These are phyloP conservation scores for Micromys minutus DNA, from an alignment of 2,113 vertebrate species.

Conservation along the genomic window DNA sequence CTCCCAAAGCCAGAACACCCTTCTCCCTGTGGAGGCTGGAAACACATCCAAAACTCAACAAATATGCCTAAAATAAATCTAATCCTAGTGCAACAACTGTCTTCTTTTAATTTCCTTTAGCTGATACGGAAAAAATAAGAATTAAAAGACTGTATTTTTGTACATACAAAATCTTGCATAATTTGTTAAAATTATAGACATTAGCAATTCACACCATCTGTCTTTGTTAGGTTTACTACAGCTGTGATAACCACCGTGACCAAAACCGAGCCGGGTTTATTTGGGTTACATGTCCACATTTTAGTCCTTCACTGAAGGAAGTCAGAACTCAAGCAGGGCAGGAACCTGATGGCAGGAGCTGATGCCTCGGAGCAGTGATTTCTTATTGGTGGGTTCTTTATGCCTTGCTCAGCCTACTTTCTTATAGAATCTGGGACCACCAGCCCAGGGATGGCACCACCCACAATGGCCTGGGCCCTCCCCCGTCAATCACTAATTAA, in stretches of 20 bases:
- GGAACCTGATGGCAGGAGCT: not conserved
- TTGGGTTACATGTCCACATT: not conserved
- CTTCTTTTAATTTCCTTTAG: conserved; percentile 26
- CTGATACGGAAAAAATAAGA: conserved; percentile 39
- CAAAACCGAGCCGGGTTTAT: not conserved
- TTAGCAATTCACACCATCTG: not conserved
- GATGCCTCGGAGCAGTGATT: not conserved
- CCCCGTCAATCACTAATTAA: not conserved
- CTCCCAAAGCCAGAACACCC: not conserved
- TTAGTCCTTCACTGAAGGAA: not conserved
- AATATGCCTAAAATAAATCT: conserved; percentile 35
- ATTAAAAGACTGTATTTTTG: not conserved
- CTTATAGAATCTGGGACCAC: not conserved
- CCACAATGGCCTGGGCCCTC: not conserved
- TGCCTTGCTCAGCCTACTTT: not conserved
- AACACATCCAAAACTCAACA: conserved; percentile 39
- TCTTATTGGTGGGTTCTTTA: not conserved
- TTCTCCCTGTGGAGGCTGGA: not conserved
- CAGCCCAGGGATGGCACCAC: not conserved
- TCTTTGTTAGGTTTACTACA: not conserved
- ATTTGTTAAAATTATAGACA: conserved; percentile 35
- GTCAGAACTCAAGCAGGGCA: not conserved
- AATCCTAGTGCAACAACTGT: conserved; percentile 30
- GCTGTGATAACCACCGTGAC: not conserved
- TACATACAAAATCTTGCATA: not conserved